Evolutionary conservation across 2,888 invertebrate species (phyloP), one percentile per base, ranked within the genome.

Genomic region (Phyto melanocephala): DNA sequence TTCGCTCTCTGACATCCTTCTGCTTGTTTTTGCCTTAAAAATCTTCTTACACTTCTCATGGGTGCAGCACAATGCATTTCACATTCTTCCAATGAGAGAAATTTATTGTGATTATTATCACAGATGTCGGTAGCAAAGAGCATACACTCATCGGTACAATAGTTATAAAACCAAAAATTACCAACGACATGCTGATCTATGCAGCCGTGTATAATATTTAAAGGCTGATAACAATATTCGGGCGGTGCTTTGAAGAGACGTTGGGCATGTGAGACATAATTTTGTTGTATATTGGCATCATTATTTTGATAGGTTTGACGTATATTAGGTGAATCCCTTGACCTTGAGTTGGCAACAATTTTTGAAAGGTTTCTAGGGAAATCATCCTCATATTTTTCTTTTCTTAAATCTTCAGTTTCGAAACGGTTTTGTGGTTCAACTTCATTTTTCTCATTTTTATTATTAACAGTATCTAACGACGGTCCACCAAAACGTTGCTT

Each of bases 141-240:
- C 89, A 89, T 89, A 75, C 89, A 89, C 15, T 88, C 86, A 70
- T 89, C 87, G 2, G 80, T 62, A 60, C 89, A 89, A 60, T 86
- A 88, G 74, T 89, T 89, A 47, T 88, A 89, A 75, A 88, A 89
- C 89, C 90, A 89, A 56, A 85, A 88, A 58, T 89, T 87, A 0
- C 85, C 94, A 75, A 94, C 78, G 2, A 86, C 84, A 8, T 84
- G 86, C 10, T 84, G 81, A 75, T 88, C 84, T 4, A 8, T 50
- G 33, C 84, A 84, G 50, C 74, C 70, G 0, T 24, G 74, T 62
- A 50, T 70, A 13, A 86, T 84, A 28, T 84, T 80, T n/a, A 89
- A 54, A 77, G 86, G 84, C 72, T 85, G 84, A 68, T 88, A 88
- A 65, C 89, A 89, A 11, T 81, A 84, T 6, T 42, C 40, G 3